Evolutionary conservation across 2,113 vertebrate species (phyloP), one percentile per base, ranked within the genome.

Genomic region (Onychostruthus taczanowskii): DNA sequence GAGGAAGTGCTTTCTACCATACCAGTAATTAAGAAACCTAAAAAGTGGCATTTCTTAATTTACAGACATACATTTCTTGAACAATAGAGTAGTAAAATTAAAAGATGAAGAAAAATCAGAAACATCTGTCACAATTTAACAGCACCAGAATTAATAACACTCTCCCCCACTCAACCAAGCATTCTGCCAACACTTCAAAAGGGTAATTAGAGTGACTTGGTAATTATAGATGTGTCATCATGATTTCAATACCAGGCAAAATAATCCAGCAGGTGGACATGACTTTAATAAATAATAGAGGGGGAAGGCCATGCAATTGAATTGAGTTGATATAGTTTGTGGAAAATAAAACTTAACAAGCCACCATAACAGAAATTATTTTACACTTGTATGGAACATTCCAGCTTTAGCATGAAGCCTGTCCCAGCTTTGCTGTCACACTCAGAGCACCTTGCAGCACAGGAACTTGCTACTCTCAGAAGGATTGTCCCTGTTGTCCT

Each of bases 171-270:
- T 33, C 35, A 53, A 27, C 21, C 46, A 80, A 88, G 47, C 43
- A 49, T 87, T 82, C 59, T 95, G 62, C 72, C 76, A 93, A 30
- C 43, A 50, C 64, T 88, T 96, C 79, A 70, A 80, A 89, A 85
- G 39, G 35, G 17, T 77, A 85, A 70, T 28, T 76, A 47, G 55
- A 87, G 39, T 67, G 72, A 69, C 75, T 79, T 69, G 33, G 28
- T 83, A 90, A 86, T 85, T 86, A 70, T 28, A 69, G 28, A 67
- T 49, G 17, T 83, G 43, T 77, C 44, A 70, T 83, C 16, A 10
- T 87, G 43, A 80, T 91, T 78, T 77, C 64, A 80, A 56, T 84
- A 63, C 19, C 39, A 77, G 53, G 63, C 37, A 93, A 91, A 88
- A 87, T 53, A 58, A 33, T 63, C 21, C 47, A 87, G 63, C 59